These are phyloP conservation scores for Drosophila nasuta DNA, from an alignment of 1,140 invertebrate species.

Conservation along the genomic window DNA sequence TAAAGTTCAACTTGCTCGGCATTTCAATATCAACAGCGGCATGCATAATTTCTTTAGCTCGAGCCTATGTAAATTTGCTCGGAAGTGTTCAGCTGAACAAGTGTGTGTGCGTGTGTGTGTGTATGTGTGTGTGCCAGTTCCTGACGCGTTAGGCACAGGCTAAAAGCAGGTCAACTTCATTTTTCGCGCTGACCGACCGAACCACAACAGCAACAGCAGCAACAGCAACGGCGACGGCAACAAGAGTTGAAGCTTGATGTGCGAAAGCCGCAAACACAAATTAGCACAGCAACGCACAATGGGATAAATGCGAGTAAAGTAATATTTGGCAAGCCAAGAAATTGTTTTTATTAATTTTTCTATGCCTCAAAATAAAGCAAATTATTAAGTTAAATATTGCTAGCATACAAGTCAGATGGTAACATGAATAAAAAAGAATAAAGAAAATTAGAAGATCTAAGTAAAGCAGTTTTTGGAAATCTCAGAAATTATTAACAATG, in stretches of 20 bases:
- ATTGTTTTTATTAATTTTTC: no score
- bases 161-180: conserved; percentile 79
- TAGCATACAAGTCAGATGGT: no score
- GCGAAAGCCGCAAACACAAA: conserved; percentile 78
- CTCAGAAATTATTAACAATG: no score
- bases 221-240: conserved; percentile 42
- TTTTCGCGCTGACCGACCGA: conserved; percentile 71
- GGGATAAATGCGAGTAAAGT: no score
- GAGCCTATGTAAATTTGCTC: conserved; percentile 77
- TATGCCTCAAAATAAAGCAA: no score
- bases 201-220: conserved; percentile 53
- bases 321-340: no score
- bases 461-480: no score
- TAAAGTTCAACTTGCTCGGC: conserved; percentile 59
- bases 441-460: no score
- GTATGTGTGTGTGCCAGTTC: conserved; percentile 55
- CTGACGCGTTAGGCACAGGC: conserved; percentile 28
- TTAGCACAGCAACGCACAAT: conserved; percentile 59
- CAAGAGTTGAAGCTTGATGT: conserved; percentile 64
- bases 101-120: conserved; percentile 21
- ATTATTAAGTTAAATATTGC: no score
- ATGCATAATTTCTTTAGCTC: conserved; percentile 71
- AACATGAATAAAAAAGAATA: no score
- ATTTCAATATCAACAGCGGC: conserved; percentile 81
- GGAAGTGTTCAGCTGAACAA: conserved; percentile 52